Percentiles rank a stretch among this genome's conserved stretches.
phyloP scores from a whole-genome alignment of 2,797 vertebrate species.

The Garrulus glandarius region DNA sequence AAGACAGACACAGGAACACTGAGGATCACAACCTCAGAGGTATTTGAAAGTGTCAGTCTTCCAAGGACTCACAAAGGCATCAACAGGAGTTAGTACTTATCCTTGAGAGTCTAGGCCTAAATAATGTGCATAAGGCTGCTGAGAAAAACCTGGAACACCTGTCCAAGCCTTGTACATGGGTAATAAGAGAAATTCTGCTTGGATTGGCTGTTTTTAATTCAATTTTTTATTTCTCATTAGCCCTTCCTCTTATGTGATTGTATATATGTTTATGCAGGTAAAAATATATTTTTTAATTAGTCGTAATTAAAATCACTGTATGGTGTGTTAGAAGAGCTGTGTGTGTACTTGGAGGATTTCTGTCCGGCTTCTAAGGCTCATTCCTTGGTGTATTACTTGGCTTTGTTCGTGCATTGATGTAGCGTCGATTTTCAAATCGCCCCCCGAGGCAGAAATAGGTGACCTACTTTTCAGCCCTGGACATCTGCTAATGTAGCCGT shows the following conservation, averaged over 20 bases:
- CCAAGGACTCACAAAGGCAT: background rate
- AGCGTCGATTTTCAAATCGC: background rate
- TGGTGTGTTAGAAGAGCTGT: background rate
- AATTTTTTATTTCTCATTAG: background rate
- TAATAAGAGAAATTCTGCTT: background rate
- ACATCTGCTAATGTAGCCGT: constrained; percentile 37
- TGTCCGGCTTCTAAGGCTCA: background rate
- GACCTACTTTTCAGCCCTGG: constrained; percentile 64
- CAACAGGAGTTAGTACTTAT: background rate
- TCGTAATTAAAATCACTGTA: background rate
- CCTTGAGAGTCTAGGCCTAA: background rate
- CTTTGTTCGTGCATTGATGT: constrained; percentile 4
- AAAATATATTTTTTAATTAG: background rate
- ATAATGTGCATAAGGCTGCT: background rate
- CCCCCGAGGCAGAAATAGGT: constrained; percentile 42
- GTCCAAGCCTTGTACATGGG: background rate
- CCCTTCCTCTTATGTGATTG: background rate
- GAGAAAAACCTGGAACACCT: background rate
- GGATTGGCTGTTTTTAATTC: background rate
- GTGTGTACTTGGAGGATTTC: background rate
- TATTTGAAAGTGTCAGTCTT: background rate
- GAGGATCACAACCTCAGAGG: background rate
- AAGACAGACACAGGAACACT: background rate
- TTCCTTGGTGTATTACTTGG: background rate
- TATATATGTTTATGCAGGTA: background rate